A percentile compares a stretch with the other conserved stretches of the same genome.
Evolutionary conservation across 1,140 invertebrate species (phyloP).

Genomic region (Pantala flavescens): DNA sequence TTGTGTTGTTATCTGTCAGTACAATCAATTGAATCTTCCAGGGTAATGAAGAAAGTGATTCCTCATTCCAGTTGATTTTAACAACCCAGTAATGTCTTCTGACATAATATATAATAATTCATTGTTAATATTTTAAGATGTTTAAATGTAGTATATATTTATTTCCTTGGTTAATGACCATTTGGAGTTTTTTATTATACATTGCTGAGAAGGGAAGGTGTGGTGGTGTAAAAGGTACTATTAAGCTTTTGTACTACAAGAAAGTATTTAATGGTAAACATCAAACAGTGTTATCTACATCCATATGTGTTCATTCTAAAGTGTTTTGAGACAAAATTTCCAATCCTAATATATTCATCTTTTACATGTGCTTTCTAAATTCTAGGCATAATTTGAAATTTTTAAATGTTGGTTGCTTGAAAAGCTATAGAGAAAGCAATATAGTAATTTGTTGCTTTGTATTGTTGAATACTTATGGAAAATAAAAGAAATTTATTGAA

Average conservation of each 20-base stretch:
- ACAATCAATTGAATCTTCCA: no score
- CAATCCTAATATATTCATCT: neutral
- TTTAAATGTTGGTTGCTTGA: slow-evolving; percentile 4
- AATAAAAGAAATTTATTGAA: neutral
- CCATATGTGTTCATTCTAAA: neutral
- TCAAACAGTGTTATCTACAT: neutral
- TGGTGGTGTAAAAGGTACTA: neutral
- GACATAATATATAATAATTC: no score
- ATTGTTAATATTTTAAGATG: no score
- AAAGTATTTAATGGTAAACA: neutral
- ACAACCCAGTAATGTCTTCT: no score
- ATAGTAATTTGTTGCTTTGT: neutral
- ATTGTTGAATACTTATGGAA: neutral
- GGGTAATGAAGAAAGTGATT: no score
- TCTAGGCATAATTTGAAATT: neutral
- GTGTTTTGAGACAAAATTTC: slow-evolving; percentile 1
- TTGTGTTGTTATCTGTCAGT: no score
- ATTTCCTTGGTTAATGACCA: neutral
- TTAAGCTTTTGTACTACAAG: neutral
- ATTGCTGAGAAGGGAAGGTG: neutral
- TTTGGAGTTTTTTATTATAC: neutral
- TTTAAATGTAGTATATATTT: neutral
- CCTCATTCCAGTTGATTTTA: no score
- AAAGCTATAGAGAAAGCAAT: neutral
- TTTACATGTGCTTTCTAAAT: neutral